Evolutionary conservation across 2,888 invertebrate species (phyloP), one percentile per base, ranked within the genome.

Genomic region (Drosophila sordidapex): DNA sequence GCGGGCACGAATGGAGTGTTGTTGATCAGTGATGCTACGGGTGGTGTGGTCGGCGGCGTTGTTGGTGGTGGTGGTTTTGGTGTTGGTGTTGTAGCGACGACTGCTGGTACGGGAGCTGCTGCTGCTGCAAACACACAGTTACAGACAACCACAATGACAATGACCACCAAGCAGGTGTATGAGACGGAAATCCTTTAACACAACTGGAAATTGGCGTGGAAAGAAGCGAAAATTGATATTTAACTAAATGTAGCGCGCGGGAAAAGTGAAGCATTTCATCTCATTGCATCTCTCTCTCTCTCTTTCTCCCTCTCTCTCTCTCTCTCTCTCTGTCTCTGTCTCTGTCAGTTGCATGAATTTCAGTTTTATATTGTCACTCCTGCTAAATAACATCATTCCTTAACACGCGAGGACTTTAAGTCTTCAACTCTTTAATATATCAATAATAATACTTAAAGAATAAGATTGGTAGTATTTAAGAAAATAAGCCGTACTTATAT

Each of bases 171-270:
- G 91, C 97, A 97, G 94, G 96, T 97, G 85, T 98, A 98, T 93
- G 98, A 98, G 94, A 98, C 98, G 83, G 98, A 98, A 93, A 98
- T 98, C 94, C 97, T 98, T 95, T 98, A 97, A 97, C 96, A 92
- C 82, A 92, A 93, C 84, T 90, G 89, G 77, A 91, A 91, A 80
- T 81, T 88, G 71, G 84, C 89, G 78, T 93, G 93, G 93, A 91
- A 89, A 73, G 93, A 93, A 89, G 92, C 93, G 7, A 92, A 93
- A 81, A 92, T 92, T 73, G 92, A 92, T 74, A 89, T 87, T 60
- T 87, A 76, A 84, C 56, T 59, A 59, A 33, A 60, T 59, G 49
- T 56, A 65, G 52, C 51, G 27, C 33, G 38, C 54, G 46, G 46
- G 33, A 54, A 21, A 48, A 43, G 13, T 56, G 35, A 35, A 52